These are phyloP conservation scores for Neotoxoptera formosana DNA, from an alignment of 1,140 invertebrate genomes.

Conservation along the genomic window DNA sequence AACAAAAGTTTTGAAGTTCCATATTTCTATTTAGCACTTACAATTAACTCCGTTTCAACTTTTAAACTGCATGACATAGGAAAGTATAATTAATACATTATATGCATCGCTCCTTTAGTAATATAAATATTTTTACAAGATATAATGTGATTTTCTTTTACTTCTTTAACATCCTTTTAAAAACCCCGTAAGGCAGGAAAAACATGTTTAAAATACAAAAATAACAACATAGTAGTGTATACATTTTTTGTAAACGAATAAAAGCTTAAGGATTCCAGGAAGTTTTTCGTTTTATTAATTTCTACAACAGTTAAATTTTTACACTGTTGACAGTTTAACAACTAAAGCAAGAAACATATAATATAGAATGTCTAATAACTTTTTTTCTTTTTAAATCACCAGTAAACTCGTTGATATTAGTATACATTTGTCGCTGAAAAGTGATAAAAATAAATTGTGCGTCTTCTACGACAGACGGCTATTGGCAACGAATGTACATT, in stretches of 20 bases:
- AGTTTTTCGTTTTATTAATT: slow-evolving; percentile 5
- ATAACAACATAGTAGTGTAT: neutral
- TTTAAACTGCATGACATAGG: neutral
- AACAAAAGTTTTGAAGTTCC: neutral
- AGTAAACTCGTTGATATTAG: neutral
- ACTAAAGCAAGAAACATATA: neutral
- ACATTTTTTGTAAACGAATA: neutral
- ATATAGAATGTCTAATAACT: neutral
- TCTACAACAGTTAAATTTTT: slow-evolving; percentile 6
- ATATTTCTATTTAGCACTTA: neutral
- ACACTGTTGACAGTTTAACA: neutral
- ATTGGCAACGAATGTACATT: neutral
- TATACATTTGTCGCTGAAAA: neutral
- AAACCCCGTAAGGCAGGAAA: neutral
- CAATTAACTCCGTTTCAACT: neutral
- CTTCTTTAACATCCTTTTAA: neutral
- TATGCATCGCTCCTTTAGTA: neutral
- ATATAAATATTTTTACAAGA: neutral
- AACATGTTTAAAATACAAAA: neutral
- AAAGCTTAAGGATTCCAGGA: neutral
- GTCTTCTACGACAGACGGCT: neutral
- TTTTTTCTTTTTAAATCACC: neutral
- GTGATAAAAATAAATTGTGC: neutral
- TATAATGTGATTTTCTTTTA: neutral
- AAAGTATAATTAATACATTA: neutral